Evolutionary conservation across 2,113 vertebrate genomes (phyloP), one percentile per base, ranked within the genome.

Genomic region (Lipotes vexillifer): DNA sequence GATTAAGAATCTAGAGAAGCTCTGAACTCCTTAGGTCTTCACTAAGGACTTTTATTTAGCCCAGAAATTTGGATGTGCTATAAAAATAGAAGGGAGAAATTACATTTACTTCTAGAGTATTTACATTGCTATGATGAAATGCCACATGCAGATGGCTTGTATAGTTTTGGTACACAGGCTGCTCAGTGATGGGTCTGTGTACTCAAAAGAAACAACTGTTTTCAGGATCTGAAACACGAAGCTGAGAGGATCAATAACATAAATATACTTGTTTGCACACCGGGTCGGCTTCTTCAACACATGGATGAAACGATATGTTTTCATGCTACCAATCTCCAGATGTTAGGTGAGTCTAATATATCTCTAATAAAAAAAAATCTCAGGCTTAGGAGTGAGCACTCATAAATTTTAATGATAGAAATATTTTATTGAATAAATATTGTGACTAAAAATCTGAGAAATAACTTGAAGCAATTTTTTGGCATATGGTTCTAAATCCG

Each of bases 201-300:
- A 97, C 38, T 65, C 72, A 88, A 74, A 97, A 78, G 84, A 97
- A 83, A 31, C 4, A 97, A 97, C 38, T 97, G 20, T 92, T 98
- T 99, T 95, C 96, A 99, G 99, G 99, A 99, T 97, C 98, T 99
- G 55, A 99, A 99, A 92, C 98, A 97, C 15, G 99, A 99, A 97
- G 98, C 99, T 0, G 99, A 99, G 96, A 98, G 98, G 97, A 99
- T 99, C 97, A 99, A 99, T 94, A 98, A 99, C 41, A 99, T 99
- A 97, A 99, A 99, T 97, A 99, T 99, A 90, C 98, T 99, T 0
- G 99, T 99, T 98, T 99, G 99, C 97, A 99, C 99, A 41, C 99
- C 99, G 1, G 99, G 99, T 8, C 98, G 99, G 6, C 99, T 99
- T 97, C 98, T 99, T 65, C 99, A 99, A 91, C 99, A 99, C 97